These are phyloP conservation scores for Avahi laniger DNA, from an alignment of 2,797 vertebrate species.

Conservation along the genomic window DNA sequence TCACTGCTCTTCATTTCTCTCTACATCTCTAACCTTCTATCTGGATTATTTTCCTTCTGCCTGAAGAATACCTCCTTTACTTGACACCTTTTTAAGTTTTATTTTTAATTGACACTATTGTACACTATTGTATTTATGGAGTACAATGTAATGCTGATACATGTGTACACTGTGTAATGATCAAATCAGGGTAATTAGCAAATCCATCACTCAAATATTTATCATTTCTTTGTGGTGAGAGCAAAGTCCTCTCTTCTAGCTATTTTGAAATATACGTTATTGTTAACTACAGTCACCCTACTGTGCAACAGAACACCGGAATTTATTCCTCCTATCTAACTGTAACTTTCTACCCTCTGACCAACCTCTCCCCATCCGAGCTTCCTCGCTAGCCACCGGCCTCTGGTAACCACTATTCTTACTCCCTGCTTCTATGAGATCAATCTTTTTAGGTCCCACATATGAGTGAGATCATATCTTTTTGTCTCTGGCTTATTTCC, in stretches of 20 bases:
- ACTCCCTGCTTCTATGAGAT: background rate
- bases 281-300: background rate
- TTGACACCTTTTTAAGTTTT: too few relatives aligned
- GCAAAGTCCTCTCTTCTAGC: background rate
- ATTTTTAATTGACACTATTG: background rate
- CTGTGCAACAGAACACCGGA: background rate
- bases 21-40: background rate
- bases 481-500: background rate
- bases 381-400: background rate
- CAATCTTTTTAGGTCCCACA: background rate
- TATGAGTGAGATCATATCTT: background rate
- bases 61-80: too few relatives aligned
- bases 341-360: background rate
- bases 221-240: background rate
- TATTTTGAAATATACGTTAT: background rate
- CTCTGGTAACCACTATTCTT: background rate
- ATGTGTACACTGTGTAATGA: background rate
- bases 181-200: background rate
- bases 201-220: background rate
- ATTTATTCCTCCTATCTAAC: background rate
- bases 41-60: background rate
- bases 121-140: background rate
- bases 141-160: background rate
- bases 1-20: background rate
- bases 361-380: background rate